These are phyloP conservation scores for Brachypalpus laphriformis DNA, from an alignment of 2,888 invertebrate genomes.

Conservation along the genomic window DNA sequence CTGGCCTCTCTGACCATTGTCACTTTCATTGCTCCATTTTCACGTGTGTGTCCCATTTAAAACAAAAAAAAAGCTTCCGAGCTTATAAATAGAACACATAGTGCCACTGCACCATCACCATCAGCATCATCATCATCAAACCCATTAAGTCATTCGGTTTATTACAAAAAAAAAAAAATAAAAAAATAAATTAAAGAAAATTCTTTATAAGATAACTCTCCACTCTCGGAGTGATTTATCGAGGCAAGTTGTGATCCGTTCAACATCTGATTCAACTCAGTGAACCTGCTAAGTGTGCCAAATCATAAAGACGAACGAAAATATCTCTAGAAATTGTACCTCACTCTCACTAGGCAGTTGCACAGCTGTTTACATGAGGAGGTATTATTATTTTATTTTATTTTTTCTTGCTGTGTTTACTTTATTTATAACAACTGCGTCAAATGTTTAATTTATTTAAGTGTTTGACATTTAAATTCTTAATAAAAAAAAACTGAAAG, in stretches of 20 bases:
- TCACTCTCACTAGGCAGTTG: conserved; percentile 33
- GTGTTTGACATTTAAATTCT: conserved; percentile 41
- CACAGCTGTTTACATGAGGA: conserved; percentile 49
- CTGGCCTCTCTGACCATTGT: conserved; percentile 11
- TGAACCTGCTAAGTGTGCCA: conserved; percentile 65
- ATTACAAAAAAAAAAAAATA: not conserved
- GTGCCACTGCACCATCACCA: not conserved
- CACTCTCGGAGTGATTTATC: conserved; percentile 51
- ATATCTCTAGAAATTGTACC: conserved; percentile 43
- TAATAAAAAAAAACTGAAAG: conserved; percentile 10
- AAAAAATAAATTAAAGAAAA: not conserved
- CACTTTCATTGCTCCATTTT: conserved; percentile 54
- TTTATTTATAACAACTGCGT: conserved; percentile 34
- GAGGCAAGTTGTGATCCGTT: conserved; percentile 39
- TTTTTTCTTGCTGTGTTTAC: conserved; percentile 25
- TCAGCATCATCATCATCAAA: too few relatives aligned
- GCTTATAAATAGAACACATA: conserved; percentile 54
- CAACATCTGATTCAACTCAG: conserved; percentile 51
- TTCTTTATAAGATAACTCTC: conserved; percentile 1
- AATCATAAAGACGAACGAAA: conserved; percentile 36
- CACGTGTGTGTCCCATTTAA: conserved; percentile 41
- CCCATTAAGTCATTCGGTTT: conserved; percentile 10
- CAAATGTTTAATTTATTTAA: conserved; percentile 55
- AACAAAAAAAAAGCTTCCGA: not conserved
- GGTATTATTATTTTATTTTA: conserved; percentile 2